Evolutionary conservation across 92 coral and sea anemone genomes (phyloP).

Genomic region (Umimayanthus chanpuru): DNA sequence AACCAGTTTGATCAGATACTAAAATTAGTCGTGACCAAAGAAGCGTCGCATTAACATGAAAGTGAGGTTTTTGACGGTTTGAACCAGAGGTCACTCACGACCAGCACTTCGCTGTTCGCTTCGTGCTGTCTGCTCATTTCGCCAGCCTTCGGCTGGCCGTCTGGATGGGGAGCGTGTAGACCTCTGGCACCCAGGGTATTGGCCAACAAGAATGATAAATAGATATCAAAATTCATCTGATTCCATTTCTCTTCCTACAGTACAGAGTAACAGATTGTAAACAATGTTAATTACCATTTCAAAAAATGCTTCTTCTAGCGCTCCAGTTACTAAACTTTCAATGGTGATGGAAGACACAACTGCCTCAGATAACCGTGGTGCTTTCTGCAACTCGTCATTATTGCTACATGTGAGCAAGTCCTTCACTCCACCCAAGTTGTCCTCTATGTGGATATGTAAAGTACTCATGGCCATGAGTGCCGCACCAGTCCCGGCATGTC

Average conservation of each 20-base stretch:
- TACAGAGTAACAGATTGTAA: neutral
- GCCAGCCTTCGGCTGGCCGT: no score
- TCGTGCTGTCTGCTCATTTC: no score
- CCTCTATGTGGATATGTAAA: constrained; percentile 87
- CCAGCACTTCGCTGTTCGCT: no score
- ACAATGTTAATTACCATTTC: constrained; percentile 74
- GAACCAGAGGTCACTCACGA: no score
- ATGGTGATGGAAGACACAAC: constrained; percentile 83
- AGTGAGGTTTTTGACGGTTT: no score
- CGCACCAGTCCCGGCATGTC: constrained; percentile 97
- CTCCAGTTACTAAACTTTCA: constrained; percentile 81
- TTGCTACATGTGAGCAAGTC: constrained; percentile 76
- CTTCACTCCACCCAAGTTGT: constrained; percentile 79
- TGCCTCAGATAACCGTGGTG: constrained; percentile 72
- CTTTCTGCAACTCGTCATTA: constrained; percentile 71
- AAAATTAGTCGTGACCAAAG: no score
- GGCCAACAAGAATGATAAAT: no score
- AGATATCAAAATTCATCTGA: neutral
- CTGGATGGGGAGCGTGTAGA: no score
- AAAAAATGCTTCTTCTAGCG: constrained; percentile 93
- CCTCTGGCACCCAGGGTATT: no score
- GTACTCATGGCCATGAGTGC: constrained; percentile 88
- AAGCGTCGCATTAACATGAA: no score
- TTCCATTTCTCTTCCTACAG: neutral
- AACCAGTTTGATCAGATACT: no score